These are phyloP conservation scores for Drosophila asahinai DNA, from an alignment of 1,140 invertebrate genomes.

Conservation along the genomic window DNA sequence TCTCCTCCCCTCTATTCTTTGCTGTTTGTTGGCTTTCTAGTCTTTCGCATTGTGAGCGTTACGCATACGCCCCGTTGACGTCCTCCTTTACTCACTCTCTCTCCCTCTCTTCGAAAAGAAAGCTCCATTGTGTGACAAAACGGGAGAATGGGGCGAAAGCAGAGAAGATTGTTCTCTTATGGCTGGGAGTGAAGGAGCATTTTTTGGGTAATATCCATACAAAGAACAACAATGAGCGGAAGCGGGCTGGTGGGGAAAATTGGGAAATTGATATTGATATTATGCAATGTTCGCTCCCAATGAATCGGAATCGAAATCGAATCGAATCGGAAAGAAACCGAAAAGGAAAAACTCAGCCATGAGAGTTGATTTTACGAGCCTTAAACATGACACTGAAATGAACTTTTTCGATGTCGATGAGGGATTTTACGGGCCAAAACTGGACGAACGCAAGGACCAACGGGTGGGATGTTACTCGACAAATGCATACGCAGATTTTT, in stretches of 20 bases:
- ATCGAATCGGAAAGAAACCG: slow-evolving; percentile 8
- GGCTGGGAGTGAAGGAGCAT: slow-evolving; percentile 18
- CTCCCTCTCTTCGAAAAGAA: background rate
- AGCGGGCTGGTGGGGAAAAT: slow-evolving; percentile 1
- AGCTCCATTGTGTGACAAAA: slow-evolving; percentile 18
- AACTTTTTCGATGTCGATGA: slow-evolving; percentile 23
- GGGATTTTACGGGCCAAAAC: slow-evolving; percentile 2
- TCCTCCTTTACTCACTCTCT: background rate
- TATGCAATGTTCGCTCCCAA: slow-evolving; percentile 41
- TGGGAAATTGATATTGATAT: slow-evolving; percentile 56
- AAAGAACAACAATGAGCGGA: slow-evolving; percentile 34
- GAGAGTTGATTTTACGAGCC: slow-evolving; percentile 60
- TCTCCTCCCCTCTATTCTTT: background rate
- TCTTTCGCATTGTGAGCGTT: slow-evolving; percentile 29
- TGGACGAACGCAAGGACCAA: background rate
- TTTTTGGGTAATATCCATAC: slow-evolving; percentile 31
- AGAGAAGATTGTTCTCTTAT: slow-evolving; percentile 28
- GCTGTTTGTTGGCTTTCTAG: slow-evolving; percentile 32
- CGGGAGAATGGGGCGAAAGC: slow-evolving; percentile 6
- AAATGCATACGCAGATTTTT: slow-evolving; percentile 42
- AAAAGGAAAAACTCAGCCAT: slow-evolving; percentile 20
- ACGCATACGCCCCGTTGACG: slow-evolving; percentile 57
- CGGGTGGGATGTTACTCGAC: slow-evolving; percentile 1
- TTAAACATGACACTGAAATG: slow-evolving; percentile 57
- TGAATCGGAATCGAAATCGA: slow-evolving; percentile 9